Percentiles rank a stretch among this genome's conserved stretches.
phyloP scores from a whole-genome alignment of 2,888 invertebrate genomes.

The Epinotia bilunana region DNA sequence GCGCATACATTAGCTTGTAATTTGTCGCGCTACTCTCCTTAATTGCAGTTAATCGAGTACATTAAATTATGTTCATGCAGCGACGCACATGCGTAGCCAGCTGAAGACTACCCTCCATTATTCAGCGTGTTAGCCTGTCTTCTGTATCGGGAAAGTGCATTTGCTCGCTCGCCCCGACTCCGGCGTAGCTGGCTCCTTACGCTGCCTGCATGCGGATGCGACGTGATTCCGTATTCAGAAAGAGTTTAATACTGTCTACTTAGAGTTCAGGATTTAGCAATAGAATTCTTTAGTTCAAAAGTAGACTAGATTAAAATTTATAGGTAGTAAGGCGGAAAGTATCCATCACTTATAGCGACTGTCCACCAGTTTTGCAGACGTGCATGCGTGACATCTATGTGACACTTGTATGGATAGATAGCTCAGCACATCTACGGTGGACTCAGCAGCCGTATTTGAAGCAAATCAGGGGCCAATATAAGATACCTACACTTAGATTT shows the following conservation, averaged over 20 bases:
- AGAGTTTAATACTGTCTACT: not conserved
- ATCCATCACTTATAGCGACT: too few species aligned
- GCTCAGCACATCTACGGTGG: too few species aligned
- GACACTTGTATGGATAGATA: too few species aligned
- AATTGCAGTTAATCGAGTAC: not conserved
- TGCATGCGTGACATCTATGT: too few species aligned
- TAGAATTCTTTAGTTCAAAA: too few species aligned
- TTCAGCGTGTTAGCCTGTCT: not conserved
- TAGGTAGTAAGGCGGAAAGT: too few species aligned
- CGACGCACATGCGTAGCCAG: not conserved
- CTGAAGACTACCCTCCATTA: not conserved
- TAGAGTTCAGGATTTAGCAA: not conserved
- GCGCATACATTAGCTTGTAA: not conserved
- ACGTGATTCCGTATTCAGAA: not conserved
- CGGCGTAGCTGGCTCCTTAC: not conserved
- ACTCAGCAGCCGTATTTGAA: too few species aligned
- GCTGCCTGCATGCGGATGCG: not conserved
- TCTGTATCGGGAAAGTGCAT: constrained; percentile 23
- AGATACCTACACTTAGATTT: too few species aligned
- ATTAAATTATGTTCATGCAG: not conserved
- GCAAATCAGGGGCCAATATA: too few species aligned
- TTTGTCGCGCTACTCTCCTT: not conserved
- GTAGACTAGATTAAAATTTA: too few species aligned
- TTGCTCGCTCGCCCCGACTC: constrained; percentile 3
- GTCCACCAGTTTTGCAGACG: too few species aligned